Conservation (phyloP, 92 coral and sea anemone species). For the Palythoa caribaeorum region DNA sequence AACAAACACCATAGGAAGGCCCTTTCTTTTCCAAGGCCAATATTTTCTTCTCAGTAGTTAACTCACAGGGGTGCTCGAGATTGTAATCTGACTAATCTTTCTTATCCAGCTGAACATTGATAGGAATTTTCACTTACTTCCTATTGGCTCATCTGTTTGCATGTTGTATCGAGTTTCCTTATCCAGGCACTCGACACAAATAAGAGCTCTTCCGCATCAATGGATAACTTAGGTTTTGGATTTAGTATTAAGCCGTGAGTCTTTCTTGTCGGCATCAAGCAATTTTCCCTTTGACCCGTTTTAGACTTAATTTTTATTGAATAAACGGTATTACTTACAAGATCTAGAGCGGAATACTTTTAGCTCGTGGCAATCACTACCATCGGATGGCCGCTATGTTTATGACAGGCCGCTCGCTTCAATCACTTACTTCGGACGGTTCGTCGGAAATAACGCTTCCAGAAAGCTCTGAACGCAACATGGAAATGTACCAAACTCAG, state of each 20-base stretch:
- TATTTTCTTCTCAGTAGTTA: too few species aligned
- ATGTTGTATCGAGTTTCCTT: conserved; percentile 8
- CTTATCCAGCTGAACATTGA: too few species aligned
- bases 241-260: neutral
- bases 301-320: neutral
- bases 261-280: neutral
- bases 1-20: too few species aligned
- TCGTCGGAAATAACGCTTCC: conserved; percentile 23
- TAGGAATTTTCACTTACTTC: neutral
- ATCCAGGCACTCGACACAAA: neutral
- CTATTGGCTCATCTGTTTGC: neutral
- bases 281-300: neutral
- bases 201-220: too few species aligned
- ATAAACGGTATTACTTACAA: neutral
- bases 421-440: conserved; percentile 28
- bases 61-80: too few species aligned
- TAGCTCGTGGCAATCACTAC: neutral
- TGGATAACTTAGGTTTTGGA: neutral
- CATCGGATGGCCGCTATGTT: neutral
- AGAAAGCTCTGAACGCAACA: conserved; percentile 5
- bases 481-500: neutral
- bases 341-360: neutral
- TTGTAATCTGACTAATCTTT: too few species aligned
- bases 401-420: conserved; percentile 38
- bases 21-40: too few species aligned